A percentile compares a stretch with the other conserved stretches of the same genome.
Evolutionary conservation across 2,797 vertebrate species (phyloP).

Genomic region (Hyperoplus immaculatus): DNA sequence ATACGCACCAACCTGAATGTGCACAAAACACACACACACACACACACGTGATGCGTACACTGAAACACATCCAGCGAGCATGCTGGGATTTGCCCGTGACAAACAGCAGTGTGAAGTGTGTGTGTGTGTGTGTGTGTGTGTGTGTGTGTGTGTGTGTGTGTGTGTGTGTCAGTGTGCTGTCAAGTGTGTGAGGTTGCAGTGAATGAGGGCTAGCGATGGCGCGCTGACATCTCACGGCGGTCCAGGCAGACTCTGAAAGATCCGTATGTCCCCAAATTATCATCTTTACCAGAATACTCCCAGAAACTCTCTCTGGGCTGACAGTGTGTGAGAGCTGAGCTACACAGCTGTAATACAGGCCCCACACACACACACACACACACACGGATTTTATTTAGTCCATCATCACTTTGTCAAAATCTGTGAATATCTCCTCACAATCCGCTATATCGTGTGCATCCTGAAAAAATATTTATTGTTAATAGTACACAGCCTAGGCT

Average conservation of each 20-base stretch:
- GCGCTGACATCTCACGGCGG: constrained; percentile 56
- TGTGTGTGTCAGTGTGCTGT: constrained; percentile 62
- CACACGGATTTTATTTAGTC: constrained; percentile 6
- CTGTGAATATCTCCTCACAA: too few species aligned
- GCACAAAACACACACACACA: background rate
- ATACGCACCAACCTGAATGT: constrained; percentile 32
- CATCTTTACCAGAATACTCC: constrained; percentile 56
- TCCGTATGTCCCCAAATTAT: constrained; percentile 66
- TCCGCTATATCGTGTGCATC: too few species aligned
- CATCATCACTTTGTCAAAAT: too few species aligned
- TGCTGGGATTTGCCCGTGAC: constrained; percentile 59
- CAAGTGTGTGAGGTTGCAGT: constrained; percentile 67
- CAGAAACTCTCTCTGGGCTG: constrained; percentile 26
- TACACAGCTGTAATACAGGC: constrained; percentile 33
- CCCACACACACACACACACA: constrained; percentile 7
- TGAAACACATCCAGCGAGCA: constrained; percentile 53
- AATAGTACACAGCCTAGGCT: too few species aligned
- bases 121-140: constrained; percentile 62
- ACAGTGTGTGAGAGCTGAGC: constrained; percentile 39
- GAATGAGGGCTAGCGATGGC: constrained; percentile 64
- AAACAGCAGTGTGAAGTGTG: constrained; percentile 64
- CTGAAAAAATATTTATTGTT: too few species aligned
- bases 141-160: constrained; percentile 69
- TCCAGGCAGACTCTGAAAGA: constrained; percentile 56
- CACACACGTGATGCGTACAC: constrained; percentile 27